Conservation (phyloP, 2,888 invertebrate genomes). For the Acanthosepion lycidas region DNA sequence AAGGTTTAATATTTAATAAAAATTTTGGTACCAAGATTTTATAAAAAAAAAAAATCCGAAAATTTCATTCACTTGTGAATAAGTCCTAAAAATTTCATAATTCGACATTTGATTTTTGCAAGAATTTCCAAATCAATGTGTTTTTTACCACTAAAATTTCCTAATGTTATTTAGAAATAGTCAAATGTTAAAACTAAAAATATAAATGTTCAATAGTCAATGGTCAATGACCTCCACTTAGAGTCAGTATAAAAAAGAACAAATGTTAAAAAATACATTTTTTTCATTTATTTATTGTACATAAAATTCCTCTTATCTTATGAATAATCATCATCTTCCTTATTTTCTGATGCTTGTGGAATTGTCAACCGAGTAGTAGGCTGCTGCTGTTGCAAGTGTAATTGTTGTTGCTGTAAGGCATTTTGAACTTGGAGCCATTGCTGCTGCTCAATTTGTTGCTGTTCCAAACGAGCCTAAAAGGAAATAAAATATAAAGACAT, state of each 20-base stretch:
- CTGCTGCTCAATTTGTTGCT: constrained; percentile 89
- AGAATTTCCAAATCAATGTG: too few relatives aligned
- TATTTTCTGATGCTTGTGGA: constrained; percentile 37
- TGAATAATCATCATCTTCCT: constrained; percentile 39
- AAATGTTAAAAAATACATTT: constrained; percentile 34
- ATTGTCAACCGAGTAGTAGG: neutral
- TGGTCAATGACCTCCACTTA: too few relatives aligned
- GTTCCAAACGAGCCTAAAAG: constrained; percentile 87
- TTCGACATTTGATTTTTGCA: too few relatives aligned
- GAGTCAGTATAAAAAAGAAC: neutral
- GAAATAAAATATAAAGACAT: constrained; percentile 6
- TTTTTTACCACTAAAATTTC: too few relatives aligned
- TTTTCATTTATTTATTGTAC: neutral
- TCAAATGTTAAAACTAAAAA: neutral
- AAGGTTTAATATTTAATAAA: too few relatives aligned
- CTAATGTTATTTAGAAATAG: too few relatives aligned
- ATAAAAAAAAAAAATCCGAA: too few relatives aligned
- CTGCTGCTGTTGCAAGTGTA: constrained; percentile 57
- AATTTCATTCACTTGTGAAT: too few relatives aligned
- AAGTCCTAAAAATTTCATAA: too few relatives aligned
- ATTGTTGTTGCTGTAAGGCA: constrained; percentile 73
- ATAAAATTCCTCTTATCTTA: neutral
- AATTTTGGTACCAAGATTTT: too few relatives aligned
- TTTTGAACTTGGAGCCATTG: constrained; percentile 91
- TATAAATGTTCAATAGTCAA: neutral